A percentile compares a stretch with the other conserved stretches of the same genome.
Evolutionary conservation across 2,888 invertebrate species (phyloP).

Genomic region (Nipponacmea schrenckii): DNA sequence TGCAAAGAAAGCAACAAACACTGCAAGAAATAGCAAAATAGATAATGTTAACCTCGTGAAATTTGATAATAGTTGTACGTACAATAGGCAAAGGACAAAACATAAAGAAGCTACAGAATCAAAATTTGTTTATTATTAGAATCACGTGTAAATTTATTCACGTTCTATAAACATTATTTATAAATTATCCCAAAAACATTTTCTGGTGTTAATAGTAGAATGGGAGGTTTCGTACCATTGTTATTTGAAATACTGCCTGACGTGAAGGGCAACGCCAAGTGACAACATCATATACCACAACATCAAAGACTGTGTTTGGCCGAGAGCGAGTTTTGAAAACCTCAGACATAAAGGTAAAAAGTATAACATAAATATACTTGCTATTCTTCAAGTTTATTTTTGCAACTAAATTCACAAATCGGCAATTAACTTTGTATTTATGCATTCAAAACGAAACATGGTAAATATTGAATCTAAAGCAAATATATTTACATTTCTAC

Average conservation of each 20-base stretch:
- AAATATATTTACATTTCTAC: neutral
- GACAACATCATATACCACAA: slow-evolving; percentile 5
- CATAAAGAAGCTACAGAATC: neutral
- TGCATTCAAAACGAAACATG: slow-evolving; percentile 7
- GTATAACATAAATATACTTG: neutral
- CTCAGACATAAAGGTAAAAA: slow-evolving; percentile 3
- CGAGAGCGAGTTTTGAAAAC: neutral
- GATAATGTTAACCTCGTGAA: too few species aligned
- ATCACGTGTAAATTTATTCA: slow-evolving; percentile 4
- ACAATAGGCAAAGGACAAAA: too few species aligned
- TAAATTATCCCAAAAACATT: neutral
- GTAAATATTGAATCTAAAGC: slow-evolving; percentile 1
- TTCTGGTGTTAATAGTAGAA: neutral
- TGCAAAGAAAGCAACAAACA: too few species aligned
- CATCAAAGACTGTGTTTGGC: slow-evolving; percentile 2
- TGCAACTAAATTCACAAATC: slow-evolving; percentile 9
- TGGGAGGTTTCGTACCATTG: neutral
- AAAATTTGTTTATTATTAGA: neutral
- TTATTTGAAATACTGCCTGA: slow-evolving; percentile 1
- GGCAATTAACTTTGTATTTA: slow-evolving; percentile 9
- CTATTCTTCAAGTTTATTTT: slow-evolving; percentile 5
- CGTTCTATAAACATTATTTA: neutral
- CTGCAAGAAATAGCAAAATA: too few species aligned
- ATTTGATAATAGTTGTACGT: too few species aligned
- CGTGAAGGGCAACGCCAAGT: neutral